These are phyloP conservation scores for Lithophane ornitopus DNA, from an alignment of 2,888 invertebrate species.

Conservation along the genomic window DNA sequence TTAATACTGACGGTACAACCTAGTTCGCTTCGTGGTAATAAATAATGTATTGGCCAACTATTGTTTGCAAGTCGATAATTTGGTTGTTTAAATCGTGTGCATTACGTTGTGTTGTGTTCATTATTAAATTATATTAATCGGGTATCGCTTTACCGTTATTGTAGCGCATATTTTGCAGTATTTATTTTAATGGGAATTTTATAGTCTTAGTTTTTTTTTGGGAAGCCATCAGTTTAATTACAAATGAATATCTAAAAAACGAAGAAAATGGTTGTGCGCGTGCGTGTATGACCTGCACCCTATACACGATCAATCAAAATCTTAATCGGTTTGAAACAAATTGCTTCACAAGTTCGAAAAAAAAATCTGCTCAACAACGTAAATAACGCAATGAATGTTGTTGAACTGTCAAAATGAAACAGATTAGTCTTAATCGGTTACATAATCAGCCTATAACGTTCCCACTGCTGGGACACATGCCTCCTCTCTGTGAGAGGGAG, in stretches of 20 bases:
- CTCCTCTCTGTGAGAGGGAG: no score
- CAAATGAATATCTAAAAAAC: neutral
- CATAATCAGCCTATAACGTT: no score
- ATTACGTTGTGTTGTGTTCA: neutral
- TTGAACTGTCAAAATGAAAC: no score
- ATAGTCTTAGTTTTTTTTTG: neutral
- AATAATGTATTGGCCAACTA: constrained; percentile 4
- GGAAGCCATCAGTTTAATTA: neutral
- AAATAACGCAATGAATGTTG: no score
- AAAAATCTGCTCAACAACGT: no score
- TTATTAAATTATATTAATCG: neutral
- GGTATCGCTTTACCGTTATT: neutral
- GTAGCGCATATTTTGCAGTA: neutral
- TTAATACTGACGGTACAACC: neutral
- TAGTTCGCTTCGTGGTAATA: constrained; percentile 10
- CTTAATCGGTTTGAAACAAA: no score
- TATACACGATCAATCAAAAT: no score
- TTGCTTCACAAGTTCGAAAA: no score
- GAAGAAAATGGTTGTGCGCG: neutral
- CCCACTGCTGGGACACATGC: no score
- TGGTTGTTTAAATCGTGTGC: constrained; percentile 1
- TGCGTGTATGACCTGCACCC: neutral
- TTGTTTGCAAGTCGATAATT: constrained; percentile 24
- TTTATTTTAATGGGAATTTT: neutral
- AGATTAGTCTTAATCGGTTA: no score